Evolutionary conservation across 2,113 vertebrate genomes (phyloP).

Genomic region (Thomomys bottae): DNA sequence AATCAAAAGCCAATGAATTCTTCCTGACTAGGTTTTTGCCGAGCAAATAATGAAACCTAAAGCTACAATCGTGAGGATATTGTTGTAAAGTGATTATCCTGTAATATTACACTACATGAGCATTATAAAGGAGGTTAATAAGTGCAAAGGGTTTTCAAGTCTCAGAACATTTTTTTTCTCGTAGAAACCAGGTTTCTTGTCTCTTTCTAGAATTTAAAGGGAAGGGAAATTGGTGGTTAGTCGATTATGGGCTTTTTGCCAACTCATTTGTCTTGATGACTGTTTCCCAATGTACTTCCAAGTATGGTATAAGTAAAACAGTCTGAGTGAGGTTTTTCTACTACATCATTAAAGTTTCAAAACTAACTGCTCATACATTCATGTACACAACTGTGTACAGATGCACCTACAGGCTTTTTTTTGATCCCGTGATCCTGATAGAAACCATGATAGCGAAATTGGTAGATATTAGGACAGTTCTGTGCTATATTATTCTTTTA

Average conservation of each 20-base stretch:
- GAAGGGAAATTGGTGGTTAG: slow-evolving; percentile 54
- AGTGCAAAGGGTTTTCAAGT: slow-evolving; percentile 47
- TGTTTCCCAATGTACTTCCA: not conserved
- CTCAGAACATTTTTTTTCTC: slow-evolving; percentile 57
- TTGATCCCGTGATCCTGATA: not conserved
- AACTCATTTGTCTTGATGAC: not conserved
- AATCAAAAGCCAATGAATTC: slow-evolving; percentile 78
- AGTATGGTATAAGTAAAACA: slow-evolving; percentile 2
- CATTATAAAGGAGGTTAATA: slow-evolving; percentile 65
- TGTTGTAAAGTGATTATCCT: slow-evolving; percentile 64
- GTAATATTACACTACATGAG: slow-evolving; percentile 55
- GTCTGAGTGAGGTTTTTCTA: not conserved
- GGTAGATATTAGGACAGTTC: not conserved
- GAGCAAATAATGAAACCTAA: slow-evolving; percentile 78
- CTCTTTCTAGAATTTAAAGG: slow-evolving; percentile 52
- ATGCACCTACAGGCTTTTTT: not conserved
- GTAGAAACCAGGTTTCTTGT: slow-evolving; percentile 44
- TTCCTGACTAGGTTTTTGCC: slow-evolving; percentile 69
- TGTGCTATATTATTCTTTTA: not conserved
- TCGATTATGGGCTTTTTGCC: not conserved
- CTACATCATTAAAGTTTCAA: not conserved
- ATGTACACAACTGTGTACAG: not conserved
- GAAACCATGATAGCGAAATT: not conserved
- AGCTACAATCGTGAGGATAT: slow-evolving; percentile 71
- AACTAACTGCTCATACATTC: not conserved